Conservation (phyloP, 2,113 vertebrate species). For the Thamnophis sirtalis region DNA sequence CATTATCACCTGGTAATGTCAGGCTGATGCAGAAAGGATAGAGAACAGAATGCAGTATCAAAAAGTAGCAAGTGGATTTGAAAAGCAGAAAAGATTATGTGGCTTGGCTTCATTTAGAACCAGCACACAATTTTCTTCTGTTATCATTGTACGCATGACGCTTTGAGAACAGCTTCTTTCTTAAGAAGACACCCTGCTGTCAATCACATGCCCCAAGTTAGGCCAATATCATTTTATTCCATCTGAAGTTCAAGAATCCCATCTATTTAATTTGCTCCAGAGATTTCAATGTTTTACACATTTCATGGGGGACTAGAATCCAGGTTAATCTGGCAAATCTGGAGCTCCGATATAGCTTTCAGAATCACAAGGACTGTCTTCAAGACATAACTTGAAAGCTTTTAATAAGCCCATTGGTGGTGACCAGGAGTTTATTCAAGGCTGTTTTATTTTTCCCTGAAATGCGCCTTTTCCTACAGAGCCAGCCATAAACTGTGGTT, state of each 20-base stretch:
- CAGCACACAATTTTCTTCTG: neutral
- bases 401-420: neutral
- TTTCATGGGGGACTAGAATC: neutral
- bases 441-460: neutral
- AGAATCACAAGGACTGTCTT: neutral
- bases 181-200: neutral
- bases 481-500: neutral
- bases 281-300: neutral
- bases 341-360: neutral
- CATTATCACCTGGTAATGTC: neutral
- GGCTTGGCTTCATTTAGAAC: neutral
- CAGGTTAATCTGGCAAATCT: neutral
- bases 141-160: neutral
- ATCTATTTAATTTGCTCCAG: neutral
- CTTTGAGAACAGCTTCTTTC: neutral
- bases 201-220: neutral
- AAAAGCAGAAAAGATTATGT: neutral
- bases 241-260: too few relatives aligned
- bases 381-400: neutral
- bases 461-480: neutral
- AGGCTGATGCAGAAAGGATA: neutral
- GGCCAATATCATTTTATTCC: neutral
- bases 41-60: neutral
- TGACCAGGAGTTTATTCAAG: neutral
- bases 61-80: neutral